Evolutionary conservation across 2,888 invertebrate species (phyloP), one percentile per base, ranked within the genome.

Genomic region (Aproaerema taeniolella): DNA sequence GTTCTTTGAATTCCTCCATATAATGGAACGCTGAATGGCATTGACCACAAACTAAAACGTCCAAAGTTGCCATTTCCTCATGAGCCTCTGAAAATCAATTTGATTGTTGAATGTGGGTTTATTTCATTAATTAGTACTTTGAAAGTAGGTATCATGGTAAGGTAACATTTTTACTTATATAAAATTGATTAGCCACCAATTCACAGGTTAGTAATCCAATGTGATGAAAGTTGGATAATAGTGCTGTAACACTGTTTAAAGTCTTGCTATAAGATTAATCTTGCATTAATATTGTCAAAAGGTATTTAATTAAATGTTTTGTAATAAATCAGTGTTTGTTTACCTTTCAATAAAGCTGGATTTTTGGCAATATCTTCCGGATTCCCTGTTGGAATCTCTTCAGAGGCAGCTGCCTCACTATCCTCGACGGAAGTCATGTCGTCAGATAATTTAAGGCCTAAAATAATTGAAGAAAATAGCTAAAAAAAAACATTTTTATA

Each of bases 41-140:
- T 45, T 91, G 90, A n/a, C 95, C 95, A 77, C 95, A 95, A 0
- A 95, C 93, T 14, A 94, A 75, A 4, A 95, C 91, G 82, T 95
- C 95, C 47, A 93, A 77, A 39, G 89, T 89, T 40, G 91, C 90
- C 85, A 94, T 90, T 63, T 93, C 92, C 52, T 92, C 91, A 85
- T 93, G 91, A 7, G 94, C 93, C 57, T 89, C 94, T 94, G 63
- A 12, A 55, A 49, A 73, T 26, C n/a, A 26, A 26, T 20, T 20
- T 20, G 20, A 20, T 20, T 20, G 8, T 20, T 20, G 20, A 20
- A 6, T 4, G 20, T 20, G n/a, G n/a, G n/a, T n/a, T n/a, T n/a
- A n/a, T n/a, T n/a, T n/a, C n/a, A n/a, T n/a, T n/a, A 13, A 13
- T 8, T 2, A 30, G 7, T 30, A 30, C n/a, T n/a, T n/a, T n/a